Base-by-base conservation (phyloP, 2,797 vertebrate species). In the Carapus acus region DNA sequence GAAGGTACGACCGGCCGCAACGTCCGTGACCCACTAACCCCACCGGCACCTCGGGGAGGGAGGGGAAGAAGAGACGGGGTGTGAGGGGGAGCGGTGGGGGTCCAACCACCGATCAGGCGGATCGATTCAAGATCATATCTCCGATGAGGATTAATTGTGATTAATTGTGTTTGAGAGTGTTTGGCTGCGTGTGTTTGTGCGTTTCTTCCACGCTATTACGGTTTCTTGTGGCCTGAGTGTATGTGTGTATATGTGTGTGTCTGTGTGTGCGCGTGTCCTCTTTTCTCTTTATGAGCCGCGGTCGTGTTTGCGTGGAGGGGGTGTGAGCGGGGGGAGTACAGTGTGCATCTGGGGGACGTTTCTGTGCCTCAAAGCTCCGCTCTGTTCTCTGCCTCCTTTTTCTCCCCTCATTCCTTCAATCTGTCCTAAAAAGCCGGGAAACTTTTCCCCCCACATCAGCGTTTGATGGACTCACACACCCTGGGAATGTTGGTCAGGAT, bases 231-330 rank as follows among this genome's bases (percentile, higher is more conserved):
- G 6, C 6, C 11, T 29, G 27, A 6, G 27, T 29, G 27, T 29
- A 11, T 29, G 27, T 29, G 27, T 29, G 27, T 29, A 11, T 29
- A 11, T 29, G 27, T 29, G 27, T 29, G 6, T 29, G 6, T 29
- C 11, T 29, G 11, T 12, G 31, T 11, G 31, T 33, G 31, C 14
- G 11, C 14, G 14, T 6, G n/a, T 3, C 3, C 11, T 36, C 14
- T 36, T 15, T 34, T 57, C 12, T 45, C 44, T 42, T 56, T n/a
- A 62, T 71, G 62, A 62, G 41, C 61, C 40, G 49, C 55, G 51
- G 6, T 37, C 37, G 67, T 85, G 86, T 88, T 87, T 87, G 85
- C 85, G 86, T 87, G 88, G 88, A 88, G 82, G 78, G 75, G 82
- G 83, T 47, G 67, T 4, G 24, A 49, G 71, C 69, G 76, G 81